Percentiles rank a stretch among this genome's conserved stretches.
Evolutionary conservation across 2,113 vertebrate genomes (phyloP).

Genomic region (Cyanistes caeruleus): DNA sequence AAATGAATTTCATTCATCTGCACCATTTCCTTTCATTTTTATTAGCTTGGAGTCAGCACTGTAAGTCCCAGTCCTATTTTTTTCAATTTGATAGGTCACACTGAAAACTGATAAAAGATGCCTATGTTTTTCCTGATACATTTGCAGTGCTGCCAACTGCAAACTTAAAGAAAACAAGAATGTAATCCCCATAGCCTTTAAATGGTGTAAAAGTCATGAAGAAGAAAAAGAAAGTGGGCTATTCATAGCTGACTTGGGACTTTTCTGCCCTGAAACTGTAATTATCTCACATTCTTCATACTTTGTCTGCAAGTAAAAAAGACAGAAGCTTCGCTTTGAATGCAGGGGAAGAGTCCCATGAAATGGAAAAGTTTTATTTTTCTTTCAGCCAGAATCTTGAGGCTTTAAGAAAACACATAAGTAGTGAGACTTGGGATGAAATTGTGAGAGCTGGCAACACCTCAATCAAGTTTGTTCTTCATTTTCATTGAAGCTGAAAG

Average conservation of each 20-base stretch:
- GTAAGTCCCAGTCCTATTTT: neutral
- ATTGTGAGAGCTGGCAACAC: conserved; percentile 19
- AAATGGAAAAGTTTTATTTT: neutral
- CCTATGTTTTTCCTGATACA: neutral
- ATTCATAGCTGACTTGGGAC: neutral
- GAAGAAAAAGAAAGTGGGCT: neutral
- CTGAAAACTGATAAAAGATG: conserved; percentile 30
- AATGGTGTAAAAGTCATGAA: neutral
- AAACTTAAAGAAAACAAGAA: neutral
- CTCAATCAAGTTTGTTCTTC: neutral
- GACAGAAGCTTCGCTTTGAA: neutral
- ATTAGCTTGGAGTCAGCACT: neutral
- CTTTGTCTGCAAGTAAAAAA: neutral
- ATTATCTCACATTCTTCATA: neutral
- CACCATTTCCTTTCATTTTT: conserved; percentile 3
- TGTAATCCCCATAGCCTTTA: neutral
- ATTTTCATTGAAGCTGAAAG: neutral
- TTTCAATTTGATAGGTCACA: neutral
- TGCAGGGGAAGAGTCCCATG: neutral
- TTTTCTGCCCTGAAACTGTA: neutral
- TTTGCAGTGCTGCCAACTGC: neutral
- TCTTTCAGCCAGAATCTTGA: neutral
- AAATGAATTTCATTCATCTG: conserved; percentile 10
- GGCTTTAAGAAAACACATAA: neutral
- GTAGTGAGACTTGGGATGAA: neutral